Evolutionary conservation across 2,888 invertebrate genomes (phyloP).

Genomic region (Volucella inanis): DNA sequence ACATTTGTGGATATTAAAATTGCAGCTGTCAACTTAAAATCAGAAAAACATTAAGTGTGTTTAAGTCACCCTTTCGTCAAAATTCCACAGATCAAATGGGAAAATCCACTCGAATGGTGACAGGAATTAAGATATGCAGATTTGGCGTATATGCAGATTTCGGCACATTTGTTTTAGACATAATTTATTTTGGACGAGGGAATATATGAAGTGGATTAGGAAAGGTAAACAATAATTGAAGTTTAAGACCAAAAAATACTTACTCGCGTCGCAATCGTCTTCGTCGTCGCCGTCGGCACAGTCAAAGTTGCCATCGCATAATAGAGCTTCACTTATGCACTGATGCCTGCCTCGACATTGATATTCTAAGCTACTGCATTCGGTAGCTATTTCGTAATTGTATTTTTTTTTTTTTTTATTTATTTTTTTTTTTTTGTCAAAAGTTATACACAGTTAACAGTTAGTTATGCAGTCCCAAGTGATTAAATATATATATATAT

Average conservation of each 20-base stretch:
- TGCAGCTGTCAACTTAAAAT: too few relatives aligned
- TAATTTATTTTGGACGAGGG: background rate
- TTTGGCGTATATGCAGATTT: background rate
- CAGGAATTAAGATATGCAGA: background rate
- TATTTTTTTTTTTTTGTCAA: slow-evolving; percentile 49
- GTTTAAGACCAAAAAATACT: slow-evolving; percentile 68
- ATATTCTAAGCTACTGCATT: slow-evolving; percentile 81
- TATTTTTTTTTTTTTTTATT: slow-evolving; percentile 54
- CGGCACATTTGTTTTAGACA: background rate
- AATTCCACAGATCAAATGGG: too few relatives aligned
- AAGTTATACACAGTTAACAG: slow-evolving; percentile 56
- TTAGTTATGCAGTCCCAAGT: slow-evolving; percentile 69
- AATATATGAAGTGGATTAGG: background rate
- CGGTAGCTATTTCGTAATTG: slow-evolving; percentile 78
- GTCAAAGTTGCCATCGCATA: slow-evolving; percentile 81
- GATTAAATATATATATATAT: slow-evolving; percentile 29
- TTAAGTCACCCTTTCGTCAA: too few relatives aligned
- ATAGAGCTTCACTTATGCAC: slow-evolving; percentile 80
- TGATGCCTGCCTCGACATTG: slow-evolving; percentile 80
- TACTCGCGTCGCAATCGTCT: slow-evolving; percentile 82
- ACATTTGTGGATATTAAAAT: too few relatives aligned
- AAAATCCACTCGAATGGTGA: too few relatives aligned
- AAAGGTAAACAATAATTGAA: background rate
- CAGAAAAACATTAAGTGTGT: too few relatives aligned
- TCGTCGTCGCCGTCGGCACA: slow-evolving; percentile 82